Conservation (phyloP, 2,888 invertebrate genomes). For the Drosophila peninsularis region DNA sequence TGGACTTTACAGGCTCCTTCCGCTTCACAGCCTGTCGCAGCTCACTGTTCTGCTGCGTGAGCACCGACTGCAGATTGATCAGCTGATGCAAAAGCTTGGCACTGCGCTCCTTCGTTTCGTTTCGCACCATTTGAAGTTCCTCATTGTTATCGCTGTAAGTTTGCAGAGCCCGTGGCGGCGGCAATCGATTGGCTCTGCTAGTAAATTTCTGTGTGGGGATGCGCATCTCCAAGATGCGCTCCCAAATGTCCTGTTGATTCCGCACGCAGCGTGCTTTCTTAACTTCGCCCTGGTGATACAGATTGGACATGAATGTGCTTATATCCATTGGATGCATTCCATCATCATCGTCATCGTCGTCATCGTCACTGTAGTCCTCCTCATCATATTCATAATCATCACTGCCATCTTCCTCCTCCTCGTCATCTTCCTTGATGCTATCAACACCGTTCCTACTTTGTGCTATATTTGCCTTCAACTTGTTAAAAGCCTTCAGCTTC, state of each 20-base stretch:
- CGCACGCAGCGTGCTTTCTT: constrained; percentile 89
- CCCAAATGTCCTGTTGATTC: constrained; percentile 92
- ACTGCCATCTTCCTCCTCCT: too few relatives aligned
- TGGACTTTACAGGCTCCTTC: constrained; percentile 31
- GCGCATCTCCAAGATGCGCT: constrained; percentile 92
- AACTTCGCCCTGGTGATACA: constrained; percentile 85
- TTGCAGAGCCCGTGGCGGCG: constrained; percentile 86
- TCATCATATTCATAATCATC: constrained; percentile 40
- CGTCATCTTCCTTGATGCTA: constrained; percentile 30
- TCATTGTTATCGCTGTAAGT: constrained; percentile 84
- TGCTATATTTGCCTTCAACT: too few relatives aligned
- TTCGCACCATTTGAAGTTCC: constrained; percentile 85
- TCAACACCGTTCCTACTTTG: constrained; percentile 23
- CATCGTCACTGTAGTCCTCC: constrained; percentile 55
- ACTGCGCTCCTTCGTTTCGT: constrained; percentile 84
- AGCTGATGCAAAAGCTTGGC: constrained; percentile 88
- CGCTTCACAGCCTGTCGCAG: constrained; percentile 86
- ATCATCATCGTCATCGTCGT: constrained; percentile 65
- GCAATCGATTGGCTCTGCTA: constrained; percentile 91
- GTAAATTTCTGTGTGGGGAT: constrained; percentile 94
- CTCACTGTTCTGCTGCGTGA: constrained; percentile 89
- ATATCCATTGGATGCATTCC: constrained; percentile 29
- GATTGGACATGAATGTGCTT: constrained; percentile 62
- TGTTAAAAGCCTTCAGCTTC: constrained; percentile 43
- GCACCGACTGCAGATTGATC: constrained; percentile 86